Conservation (phyloP, 1,140 invertebrate species). For the Caenorhabditis briggsae region DNA sequence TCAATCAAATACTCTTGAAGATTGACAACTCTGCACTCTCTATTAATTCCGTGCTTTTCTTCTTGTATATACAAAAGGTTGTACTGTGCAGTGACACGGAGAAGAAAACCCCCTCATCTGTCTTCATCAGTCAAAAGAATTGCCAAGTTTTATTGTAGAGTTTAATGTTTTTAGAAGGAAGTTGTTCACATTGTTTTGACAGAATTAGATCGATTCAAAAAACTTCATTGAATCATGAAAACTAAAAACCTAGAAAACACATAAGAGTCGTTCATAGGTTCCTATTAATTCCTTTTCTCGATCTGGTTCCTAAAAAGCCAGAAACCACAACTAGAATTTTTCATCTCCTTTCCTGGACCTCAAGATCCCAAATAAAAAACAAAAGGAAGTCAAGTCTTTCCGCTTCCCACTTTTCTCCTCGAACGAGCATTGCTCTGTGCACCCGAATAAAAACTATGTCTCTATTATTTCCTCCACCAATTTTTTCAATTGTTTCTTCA, state of each 20-base stretch:
- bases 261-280: too few relatives aligned
- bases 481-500: constrained; percentile 31
- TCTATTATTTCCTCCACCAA: not conserved
- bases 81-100: constrained; percentile 29
- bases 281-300: too few relatives aligned
- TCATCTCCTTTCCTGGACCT: not conserved
- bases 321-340: too few relatives aligned
- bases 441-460: not conserved
- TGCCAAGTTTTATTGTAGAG: not conserved
- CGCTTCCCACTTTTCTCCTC: not conserved
- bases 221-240: too few relatives aligned
- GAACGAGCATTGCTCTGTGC: not conserved
- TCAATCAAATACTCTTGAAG: constrained; percentile 55
- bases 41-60: constrained; percentile 4
- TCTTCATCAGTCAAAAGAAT: constrained; percentile 14
- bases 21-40: constrained; percentile 43
- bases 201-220: too few relatives aligned
- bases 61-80: not conserved
- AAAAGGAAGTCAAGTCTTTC: not conserved
- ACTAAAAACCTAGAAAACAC: too few relatives aligned
- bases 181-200: not conserved
- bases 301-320: too few relatives aligned
- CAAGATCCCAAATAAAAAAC: not conserved
- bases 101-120: not conserved
- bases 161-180: not conserved